Evolutionary conservation across 2,113 vertebrate genomes (phyloP).

Genomic region (Lycaon pictus): DNA sequence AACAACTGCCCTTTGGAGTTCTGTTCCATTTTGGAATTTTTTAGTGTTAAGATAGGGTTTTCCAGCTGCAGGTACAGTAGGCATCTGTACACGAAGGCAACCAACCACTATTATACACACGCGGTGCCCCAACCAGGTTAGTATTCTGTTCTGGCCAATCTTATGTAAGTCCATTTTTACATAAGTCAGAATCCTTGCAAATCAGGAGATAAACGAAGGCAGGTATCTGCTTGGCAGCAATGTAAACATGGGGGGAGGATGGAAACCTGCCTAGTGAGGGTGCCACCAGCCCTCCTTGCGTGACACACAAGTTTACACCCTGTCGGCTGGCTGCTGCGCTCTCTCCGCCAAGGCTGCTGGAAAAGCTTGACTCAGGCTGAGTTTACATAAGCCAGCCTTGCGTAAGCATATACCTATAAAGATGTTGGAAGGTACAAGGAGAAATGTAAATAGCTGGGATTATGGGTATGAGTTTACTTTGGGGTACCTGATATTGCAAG

Average conservation of each 20-base stretch:
- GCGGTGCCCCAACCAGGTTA: background rate
- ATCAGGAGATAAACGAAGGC: background rate
- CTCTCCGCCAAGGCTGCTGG: background rate
- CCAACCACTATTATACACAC: fast-evolving
- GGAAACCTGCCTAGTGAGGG: background rate
- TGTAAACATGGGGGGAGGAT: background rate
- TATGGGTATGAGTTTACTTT: slow-evolving; percentile 64
- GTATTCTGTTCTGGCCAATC: background rate
- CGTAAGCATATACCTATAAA: slow-evolving; percentile 57
- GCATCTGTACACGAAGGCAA: background rate
- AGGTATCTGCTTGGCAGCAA: slow-evolving; percentile 7
- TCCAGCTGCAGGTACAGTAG: background rate
- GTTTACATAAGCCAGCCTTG: slow-evolving; percentile 71
- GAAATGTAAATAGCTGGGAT: slow-evolving; percentile 65
- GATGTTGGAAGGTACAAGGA: slow-evolving; percentile 47
- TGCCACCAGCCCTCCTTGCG: background rate
- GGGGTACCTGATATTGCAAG: slow-evolving; percentile 50
- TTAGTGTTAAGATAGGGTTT: background rate
- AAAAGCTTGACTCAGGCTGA: slow-evolving; percentile 42
- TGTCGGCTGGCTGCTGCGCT: background rate
- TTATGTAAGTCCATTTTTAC: slow-evolving; percentile 42
- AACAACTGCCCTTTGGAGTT: background rate
- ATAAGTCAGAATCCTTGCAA: slow-evolving; percentile 21
- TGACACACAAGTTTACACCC: background rate
- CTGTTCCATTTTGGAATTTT: background rate